A percentile compares a stretch with the other conserved stretches of the same genome.
Evolutionary conservation across 2,888 invertebrate species (phyloP).

Genomic region (Celastrina argiolus): DNA sequence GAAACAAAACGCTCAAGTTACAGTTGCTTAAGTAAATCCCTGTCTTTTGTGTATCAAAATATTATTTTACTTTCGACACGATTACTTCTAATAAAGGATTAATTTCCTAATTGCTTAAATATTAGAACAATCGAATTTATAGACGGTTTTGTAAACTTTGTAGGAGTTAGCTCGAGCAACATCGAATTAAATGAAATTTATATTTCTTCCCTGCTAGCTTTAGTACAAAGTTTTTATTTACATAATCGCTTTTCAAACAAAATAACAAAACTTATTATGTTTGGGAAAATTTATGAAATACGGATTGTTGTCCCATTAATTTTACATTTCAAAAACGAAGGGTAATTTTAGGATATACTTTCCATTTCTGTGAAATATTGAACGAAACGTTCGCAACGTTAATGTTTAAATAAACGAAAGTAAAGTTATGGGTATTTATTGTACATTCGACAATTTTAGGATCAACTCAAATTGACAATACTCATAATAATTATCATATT

Average conservation of each 20-base stretch:
- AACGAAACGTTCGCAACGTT: neutral
- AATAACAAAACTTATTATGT: slow-evolving; percentile 17
- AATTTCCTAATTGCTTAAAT: slow-evolving; percentile 15
- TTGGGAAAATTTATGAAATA: slow-evolving; percentile 7
- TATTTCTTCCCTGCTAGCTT: slow-evolving; percentile 18
- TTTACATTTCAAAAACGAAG: slow-evolving; percentile 14
- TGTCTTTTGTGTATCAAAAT: neutral
- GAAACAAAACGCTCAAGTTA: neutral
- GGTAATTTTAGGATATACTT: neutral
- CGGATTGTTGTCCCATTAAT: neutral
- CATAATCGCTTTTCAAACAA: slow-evolving; percentile 20
- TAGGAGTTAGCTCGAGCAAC: slow-evolving; percentile 10
- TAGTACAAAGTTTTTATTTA: slow-evolving; percentile 15
- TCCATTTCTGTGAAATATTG: slow-evolving; percentile 1
- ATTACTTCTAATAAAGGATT: slow-evolving; percentile 13
- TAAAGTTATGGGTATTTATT: neutral
- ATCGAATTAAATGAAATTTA: slow-evolving; percentile 18
- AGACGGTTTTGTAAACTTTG: slow-evolving; percentile 20
- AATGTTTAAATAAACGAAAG: neutral
- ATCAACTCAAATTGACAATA: no score
- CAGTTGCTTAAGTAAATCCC: neutral
- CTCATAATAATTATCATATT: no score
- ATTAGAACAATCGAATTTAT: slow-evolving; percentile 20
- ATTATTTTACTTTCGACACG: neutral
- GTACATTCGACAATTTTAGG: neutral